phyloP scores from a whole-genome alignment of 2,113 vertebrate genomes.

The Anas platyrhynchos region DNA sequence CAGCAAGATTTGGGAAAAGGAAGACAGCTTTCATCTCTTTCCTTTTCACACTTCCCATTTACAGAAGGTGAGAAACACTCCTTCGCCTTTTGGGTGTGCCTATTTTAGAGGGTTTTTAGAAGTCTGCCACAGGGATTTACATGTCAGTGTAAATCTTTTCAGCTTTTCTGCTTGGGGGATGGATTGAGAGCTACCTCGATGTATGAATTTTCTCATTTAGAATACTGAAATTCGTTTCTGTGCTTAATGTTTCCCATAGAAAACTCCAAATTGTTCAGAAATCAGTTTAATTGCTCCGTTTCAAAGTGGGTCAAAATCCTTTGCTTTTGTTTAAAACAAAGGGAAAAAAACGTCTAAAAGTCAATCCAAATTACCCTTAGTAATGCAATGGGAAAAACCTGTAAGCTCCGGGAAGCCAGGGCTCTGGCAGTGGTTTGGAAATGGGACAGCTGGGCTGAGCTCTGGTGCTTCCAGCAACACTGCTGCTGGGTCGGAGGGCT shows the following conservation, averaged over 20 bases:
- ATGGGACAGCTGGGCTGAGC: background rate
- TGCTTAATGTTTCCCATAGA: background rate
- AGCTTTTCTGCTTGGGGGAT: background rate
- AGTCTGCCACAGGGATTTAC: slow-evolving; percentile 11
- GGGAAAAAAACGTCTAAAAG: background rate
- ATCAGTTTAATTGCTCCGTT: slow-evolving; percentile 7
- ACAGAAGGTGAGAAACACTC: background rate
- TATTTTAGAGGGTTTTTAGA: background rate
- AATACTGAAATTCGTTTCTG: background rate
- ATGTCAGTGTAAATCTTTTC: slow-evolving; percentile 20
- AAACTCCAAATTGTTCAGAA: background rate
- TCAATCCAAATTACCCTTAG: background rate
- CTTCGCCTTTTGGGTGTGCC: slow-evolving; percentile 28
- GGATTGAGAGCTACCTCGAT: background rate
- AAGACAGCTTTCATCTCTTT: background rate
- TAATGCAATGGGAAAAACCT: background rate
- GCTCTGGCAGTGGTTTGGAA: background rate
- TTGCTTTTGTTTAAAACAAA: slow-evolving; percentile 5
- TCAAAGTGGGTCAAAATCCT: background rate
- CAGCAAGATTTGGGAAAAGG: background rate
- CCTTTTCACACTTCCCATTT: slow-evolving; percentile 6
- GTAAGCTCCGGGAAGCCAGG: background rate
- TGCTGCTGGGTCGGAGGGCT: background rate
- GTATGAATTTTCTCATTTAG: background rate
- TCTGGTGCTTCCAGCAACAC: background rate